A percentile compares a stretch with the other conserved stretches of the same genome.
These are phyloP conservation scores for Aporophyla nigra DNA, from an alignment of 2,888 invertebrate genomes.

Conservation along the genomic window DNA sequence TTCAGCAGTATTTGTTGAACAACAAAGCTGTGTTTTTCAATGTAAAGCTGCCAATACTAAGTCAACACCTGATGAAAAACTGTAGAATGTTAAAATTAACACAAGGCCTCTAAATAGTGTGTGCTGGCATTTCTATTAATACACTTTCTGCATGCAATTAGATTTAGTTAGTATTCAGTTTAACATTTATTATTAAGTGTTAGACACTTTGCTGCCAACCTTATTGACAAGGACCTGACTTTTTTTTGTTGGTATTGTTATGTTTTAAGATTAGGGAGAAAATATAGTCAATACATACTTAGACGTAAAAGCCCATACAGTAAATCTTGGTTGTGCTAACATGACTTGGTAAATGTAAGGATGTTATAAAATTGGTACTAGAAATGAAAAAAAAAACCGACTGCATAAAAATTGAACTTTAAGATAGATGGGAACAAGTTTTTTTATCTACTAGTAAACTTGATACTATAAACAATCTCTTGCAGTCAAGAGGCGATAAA, in stretches of 20 bases:
- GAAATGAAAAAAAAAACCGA: no score
- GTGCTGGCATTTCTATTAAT: slow-evolving; percentile 24
- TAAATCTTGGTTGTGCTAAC: no score
- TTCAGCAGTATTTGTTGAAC: neutral
- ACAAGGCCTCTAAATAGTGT: slow-evolving; percentile 34
- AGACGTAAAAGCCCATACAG: no score
- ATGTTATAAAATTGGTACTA: no score
- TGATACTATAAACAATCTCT: no score
- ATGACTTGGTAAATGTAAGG: no score
- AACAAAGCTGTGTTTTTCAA: neutral
- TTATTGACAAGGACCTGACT: neutral
- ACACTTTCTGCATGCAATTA: slow-evolving; percentile 14
- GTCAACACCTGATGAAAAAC: slow-evolving; percentile 6
- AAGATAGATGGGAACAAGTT: no score
- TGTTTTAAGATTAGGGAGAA: no score
- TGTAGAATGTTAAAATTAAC: slow-evolving; percentile 41
- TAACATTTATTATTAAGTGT: neutral
- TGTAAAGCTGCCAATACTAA: slow-evolving; percentile 36
- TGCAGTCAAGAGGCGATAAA: no score
- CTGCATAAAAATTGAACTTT: no score
- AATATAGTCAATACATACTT: no score
- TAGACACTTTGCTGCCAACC: neutral
- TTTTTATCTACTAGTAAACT: no score
- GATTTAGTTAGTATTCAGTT: slow-evolving; percentile 1
- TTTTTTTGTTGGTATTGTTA: neutral